Conservation (phyloP, 2,797 vertebrate genomes). For the Spondyliosoma cantharus region DNA sequence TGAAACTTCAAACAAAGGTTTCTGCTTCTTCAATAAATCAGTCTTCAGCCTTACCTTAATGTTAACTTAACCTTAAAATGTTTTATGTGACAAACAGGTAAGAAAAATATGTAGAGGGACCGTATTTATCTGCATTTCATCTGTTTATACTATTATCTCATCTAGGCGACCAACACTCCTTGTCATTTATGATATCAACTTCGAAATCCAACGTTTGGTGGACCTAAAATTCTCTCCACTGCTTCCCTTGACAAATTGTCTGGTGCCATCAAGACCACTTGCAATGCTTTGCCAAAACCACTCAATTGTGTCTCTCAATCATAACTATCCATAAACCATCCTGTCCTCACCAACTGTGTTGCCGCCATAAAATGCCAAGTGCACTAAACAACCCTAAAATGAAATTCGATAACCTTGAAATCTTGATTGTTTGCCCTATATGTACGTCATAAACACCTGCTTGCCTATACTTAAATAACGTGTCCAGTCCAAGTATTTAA, state of each 20-base stretch:
- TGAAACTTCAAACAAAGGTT: background rate
- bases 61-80: background rate
- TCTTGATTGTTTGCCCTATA: slow-evolving; percentile 29
- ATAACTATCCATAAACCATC: slow-evolving; percentile 47
- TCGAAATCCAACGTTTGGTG: slow-evolving; percentile 28
- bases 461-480: slow-evolving; percentile 5
- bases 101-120: background rate
- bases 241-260: slow-evolving; percentile 32
- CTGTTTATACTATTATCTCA: background rate
- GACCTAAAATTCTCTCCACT: slow-evolving; percentile 20
- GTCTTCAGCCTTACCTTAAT: background rate
- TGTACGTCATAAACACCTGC: slow-evolving; percentile 21
- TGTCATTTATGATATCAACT: slow-evolving; percentile 24
- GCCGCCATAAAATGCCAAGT: slow-evolving; percentile 48
- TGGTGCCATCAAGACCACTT: slow-evolving; percentile 26
- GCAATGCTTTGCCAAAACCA: slow-evolving; percentile 47
- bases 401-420: slow-evolving; percentile 42
- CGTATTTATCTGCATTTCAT: background rate
- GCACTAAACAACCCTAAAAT: slow-evolving; percentile 35
- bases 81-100: background rate
- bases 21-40: background rate
- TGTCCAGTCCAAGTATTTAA: background rate
- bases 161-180: background rate
- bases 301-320: slow-evolving; percentile 40
- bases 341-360: slow-evolving; percentile 48